Conservation (phyloP, 1,140 invertebrate species). For the Rhyacophila brunnea region DNA sequence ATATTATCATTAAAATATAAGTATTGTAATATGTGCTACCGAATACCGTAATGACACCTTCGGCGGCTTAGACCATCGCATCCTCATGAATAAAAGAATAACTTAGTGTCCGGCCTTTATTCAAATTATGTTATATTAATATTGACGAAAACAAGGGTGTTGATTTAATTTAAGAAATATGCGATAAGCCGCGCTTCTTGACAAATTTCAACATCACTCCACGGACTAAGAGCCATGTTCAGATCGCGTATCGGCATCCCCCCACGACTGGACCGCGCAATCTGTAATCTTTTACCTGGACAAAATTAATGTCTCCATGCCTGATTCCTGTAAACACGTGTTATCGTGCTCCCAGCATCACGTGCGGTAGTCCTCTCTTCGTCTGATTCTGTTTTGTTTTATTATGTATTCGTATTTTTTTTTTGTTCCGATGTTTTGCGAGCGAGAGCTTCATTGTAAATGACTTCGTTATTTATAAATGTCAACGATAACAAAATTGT, state of each 20-base stretch:
- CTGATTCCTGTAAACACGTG: slow-evolving; percentile 34
- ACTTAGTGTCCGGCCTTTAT: not conserved
- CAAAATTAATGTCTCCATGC: slow-evolving; percentile 33
- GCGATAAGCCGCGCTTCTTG: slow-evolving; percentile 22
- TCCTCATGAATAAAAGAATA: not conserved
- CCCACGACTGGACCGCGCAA: slow-evolving; percentile 1
- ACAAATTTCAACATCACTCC: slow-evolving; percentile 21
- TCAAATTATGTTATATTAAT: slow-evolving; percentile 9
- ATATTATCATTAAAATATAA: too few species aligned
- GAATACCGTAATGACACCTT: too few species aligned
- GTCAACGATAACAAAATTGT: too few species aligned
- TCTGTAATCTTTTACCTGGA: slow-evolving; percentile 32
- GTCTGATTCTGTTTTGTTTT: too few species aligned
- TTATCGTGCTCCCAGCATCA: slow-evolving; percentile 29
- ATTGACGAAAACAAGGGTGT: slow-evolving; percentile 11
- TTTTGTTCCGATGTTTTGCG: too few species aligned
- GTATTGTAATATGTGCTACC: too few species aligned
- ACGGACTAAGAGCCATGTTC: slow-evolving; percentile 14
- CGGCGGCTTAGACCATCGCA: not conserved
- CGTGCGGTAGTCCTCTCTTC: slow-evolving; percentile 2
- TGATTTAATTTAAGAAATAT: slow-evolving; percentile 23
- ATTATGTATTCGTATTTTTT: too few species aligned
- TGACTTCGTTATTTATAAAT: too few species aligned
- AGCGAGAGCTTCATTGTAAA: too few species aligned
- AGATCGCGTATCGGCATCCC: slow-evolving; percentile 18